Percentiles rank a stretch among this genome's conserved stretches.
These are phyloP conservation scores for Hippoglossus hippoglossus DNA, from an alignment of 2,797 vertebrate genomes.

Conservation along the genomic window DNA sequence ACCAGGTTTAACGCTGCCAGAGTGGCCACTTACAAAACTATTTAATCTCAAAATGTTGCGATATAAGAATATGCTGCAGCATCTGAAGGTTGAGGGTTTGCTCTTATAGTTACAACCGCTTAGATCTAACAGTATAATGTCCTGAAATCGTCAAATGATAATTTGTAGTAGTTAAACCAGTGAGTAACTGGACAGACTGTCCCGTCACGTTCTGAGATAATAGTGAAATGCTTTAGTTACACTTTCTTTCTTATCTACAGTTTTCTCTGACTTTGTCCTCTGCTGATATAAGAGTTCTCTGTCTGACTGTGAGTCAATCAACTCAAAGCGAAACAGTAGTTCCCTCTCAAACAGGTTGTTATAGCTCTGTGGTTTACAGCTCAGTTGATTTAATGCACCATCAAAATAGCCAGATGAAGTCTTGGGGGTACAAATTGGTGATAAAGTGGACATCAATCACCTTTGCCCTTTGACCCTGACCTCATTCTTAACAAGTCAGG, in stretches of 20 bases:
- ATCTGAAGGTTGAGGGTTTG: neutral
- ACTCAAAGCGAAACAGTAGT: slow-evolving; percentile 21
- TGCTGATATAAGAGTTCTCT: slow-evolving; percentile 18
- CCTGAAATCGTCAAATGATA: neutral
- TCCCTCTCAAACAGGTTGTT: neutral
- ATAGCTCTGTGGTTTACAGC: neutral
- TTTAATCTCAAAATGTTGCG: too few species aligned
- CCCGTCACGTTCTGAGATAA: slow-evolving; percentile 7
- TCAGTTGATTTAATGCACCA: neutral
- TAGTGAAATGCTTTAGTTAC: slow-evolving; percentile 11
- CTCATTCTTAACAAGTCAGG: neutral
- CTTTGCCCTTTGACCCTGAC: slow-evolving; percentile 2
- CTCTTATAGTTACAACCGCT: neutral
- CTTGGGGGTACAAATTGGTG: neutral
- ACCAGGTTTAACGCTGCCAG: neutral
- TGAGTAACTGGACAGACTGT: slow-evolving; percentile 4
- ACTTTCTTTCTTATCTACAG: slow-evolving; percentile 14
- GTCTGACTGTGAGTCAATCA: slow-evolving; percentile 12
- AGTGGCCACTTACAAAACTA: neutral
- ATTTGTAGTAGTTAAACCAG: neutral
- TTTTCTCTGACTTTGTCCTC: slow-evolving; percentile 19
- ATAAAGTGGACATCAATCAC: neutral
- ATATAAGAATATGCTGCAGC: too few species aligned
- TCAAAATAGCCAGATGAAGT: neutral
- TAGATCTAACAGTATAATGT: neutral